A percentile compares a stretch with the other conserved stretches of the same genome.
Evolutionary conservation across 1,140 invertebrate species (phyloP).

Genomic region (Triops cancriformis): DNA sequence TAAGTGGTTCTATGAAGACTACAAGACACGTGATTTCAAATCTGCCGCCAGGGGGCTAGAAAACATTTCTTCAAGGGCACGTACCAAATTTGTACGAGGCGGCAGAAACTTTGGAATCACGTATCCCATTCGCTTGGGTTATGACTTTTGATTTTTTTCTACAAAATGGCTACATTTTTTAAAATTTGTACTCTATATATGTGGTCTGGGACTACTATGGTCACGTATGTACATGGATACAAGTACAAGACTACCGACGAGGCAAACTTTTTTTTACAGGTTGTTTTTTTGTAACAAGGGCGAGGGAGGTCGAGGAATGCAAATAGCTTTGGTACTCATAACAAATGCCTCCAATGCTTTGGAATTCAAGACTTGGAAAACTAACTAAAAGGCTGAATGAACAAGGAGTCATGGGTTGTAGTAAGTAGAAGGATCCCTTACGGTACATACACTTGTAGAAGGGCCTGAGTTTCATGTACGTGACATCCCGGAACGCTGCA

Average conservation of each 20-base stretch:
- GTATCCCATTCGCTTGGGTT: not conserved
- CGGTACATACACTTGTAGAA: constrained; percentile 27
- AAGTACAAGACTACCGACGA: not conserved
- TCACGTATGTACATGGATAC: not conserved
- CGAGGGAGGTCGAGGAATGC: not conserved
- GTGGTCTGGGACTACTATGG: not conserved
- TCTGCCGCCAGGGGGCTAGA: not conserved
- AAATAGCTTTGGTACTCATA: not conserved
- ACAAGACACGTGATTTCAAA: not conserved
- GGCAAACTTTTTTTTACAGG: not conserved
- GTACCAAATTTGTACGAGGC: no score
- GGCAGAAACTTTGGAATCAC: not conserved
- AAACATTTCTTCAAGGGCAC: no score
- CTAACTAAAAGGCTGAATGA: not conserved
- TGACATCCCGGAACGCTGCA: constrained; percentile 28
- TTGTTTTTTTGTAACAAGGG: not conserved
- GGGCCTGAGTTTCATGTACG: constrained; percentile 29
- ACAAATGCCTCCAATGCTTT: not conserved
- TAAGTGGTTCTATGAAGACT: not conserved
- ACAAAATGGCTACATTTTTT: not conserved
- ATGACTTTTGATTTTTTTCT: not conserved
- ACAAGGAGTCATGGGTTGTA: not conserved
- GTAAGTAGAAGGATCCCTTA: constrained; percentile 10
- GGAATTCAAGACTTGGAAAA: not conserved
- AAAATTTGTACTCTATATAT: not conserved